A percentile compares a stretch with the other conserved stretches of the same genome.
phyloP scores from a whole-genome alignment of 2,888 invertebrate species.

The Liodrosophila aerea region DNA sequence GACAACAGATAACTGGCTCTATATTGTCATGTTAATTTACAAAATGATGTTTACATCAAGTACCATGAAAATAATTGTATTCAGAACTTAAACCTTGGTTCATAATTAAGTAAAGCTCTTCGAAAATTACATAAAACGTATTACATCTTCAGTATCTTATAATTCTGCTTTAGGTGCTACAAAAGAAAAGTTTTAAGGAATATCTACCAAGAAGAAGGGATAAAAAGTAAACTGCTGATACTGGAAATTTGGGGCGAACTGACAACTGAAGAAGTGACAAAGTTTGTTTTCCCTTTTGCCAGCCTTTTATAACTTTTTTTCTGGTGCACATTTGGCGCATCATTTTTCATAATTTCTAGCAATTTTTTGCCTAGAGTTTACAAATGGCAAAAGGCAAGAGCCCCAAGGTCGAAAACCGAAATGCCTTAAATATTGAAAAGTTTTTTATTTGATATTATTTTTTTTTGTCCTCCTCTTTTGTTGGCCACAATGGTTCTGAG shows the following conservation, averaged over 20 bases:
- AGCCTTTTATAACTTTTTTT: slow-evolving; percentile 34
- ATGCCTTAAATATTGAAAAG: slow-evolving; percentile 53
- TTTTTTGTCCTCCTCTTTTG: too few relatives aligned
- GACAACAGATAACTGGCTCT: not conserved
- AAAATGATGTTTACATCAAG: not conserved
- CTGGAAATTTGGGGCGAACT: slow-evolving; percentile 39
- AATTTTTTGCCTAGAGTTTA: slow-evolving; percentile 40
- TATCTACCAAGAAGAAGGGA: slow-evolving; percentile 1
- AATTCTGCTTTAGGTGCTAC: not conserved
- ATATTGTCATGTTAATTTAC: too few relatives aligned
- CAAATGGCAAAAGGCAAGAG: slow-evolving; percentile 35
- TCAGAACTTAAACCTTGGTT: not conserved
- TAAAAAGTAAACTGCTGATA: slow-evolving; percentile 25
- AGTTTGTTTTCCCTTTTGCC: slow-evolving; percentile 36
- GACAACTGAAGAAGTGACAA: slow-evolving; percentile 54
- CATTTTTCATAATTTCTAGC: slow-evolving; percentile 55
- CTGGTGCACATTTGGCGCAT: slow-evolving; percentile 44
- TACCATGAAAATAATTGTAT: not conserved
- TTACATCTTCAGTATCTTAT: not conserved
- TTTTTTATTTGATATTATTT: slow-evolving; percentile 21
- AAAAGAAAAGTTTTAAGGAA: not conserved
- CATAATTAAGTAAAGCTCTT: not conserved
- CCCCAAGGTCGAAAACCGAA: slow-evolving; percentile 34
- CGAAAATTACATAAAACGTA: too few relatives aligned
- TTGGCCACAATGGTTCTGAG: slow-evolving; percentile 39